Conservation (phyloP, 2,888 invertebrate genomes). For the Acrobasis repandana region DNA sequence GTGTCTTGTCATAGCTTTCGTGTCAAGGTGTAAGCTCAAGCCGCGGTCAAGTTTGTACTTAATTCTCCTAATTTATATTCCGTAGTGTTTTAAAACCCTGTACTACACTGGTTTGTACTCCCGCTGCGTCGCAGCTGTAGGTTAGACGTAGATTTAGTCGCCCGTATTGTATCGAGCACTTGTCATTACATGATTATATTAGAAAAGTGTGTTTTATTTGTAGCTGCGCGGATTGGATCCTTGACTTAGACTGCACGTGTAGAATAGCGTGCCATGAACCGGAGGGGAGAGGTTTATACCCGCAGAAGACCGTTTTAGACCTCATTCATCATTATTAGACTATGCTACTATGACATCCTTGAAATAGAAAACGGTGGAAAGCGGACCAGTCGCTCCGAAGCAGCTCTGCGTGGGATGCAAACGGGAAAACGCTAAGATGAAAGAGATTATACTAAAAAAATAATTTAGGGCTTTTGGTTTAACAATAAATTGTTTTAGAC, state of each 20-base stretch:
- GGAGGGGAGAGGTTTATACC: background rate
- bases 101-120: slow-evolving; percentile 60
- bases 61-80: slow-evolving; percentile 59
- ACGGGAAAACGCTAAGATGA: too few species aligned
- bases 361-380: background rate
- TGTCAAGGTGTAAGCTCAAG: slow-evolving; percentile 2
- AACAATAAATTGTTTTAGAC: too few species aligned
- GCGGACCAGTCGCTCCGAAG: too few species aligned
- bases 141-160: slow-evolving; percentile 58
- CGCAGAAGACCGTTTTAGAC: background rate
- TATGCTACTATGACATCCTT: background rate
- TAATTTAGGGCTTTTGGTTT: too few species aligned
- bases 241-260: slow-evolving; percentile 19
- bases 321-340: background rate
- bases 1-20: background rate
- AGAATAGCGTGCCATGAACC: slow-evolving; percentile 9
- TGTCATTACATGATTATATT: slow-evolving; percentile 81
- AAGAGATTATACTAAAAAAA: too few species aligned
- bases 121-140: slow-evolving; percentile 59
- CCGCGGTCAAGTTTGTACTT: slow-evolving; percentile 56
- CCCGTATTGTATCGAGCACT: slow-evolving; percentile 76
- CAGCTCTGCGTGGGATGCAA: too few species aligned
- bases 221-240: slow-evolving; percentile 24
- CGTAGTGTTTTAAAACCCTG: slow-evolving; percentile 50
- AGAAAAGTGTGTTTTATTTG: slow-evolving; percentile 81